These are phyloP conservation scores for Drosophila paramelanica DNA, from an alignment of 2,888 invertebrate species.

Conservation along the genomic window DNA sequence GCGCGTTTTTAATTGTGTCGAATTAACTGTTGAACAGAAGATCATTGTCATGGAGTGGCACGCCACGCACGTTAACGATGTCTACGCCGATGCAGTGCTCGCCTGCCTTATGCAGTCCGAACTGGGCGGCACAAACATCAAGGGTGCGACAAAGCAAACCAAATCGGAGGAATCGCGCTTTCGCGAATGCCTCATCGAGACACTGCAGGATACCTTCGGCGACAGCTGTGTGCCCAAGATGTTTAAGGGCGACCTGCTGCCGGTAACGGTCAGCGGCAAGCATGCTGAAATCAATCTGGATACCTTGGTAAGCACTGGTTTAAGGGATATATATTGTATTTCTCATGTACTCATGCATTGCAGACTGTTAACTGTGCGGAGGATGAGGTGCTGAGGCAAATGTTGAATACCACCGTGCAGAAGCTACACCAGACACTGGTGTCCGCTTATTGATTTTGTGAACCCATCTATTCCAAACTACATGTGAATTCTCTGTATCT, in stretches of 20 bases:
- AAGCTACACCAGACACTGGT: conserved; percentile 94
- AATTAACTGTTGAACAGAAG: conserved; percentile 92
- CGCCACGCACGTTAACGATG: conserved; percentile 97
- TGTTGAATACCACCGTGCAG: conserved; percentile 93
- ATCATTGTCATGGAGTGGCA: conserved; percentile 97
- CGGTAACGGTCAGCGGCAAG: conserved; percentile 93
- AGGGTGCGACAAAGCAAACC: conserved; percentile 87
- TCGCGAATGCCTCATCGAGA: conserved; percentile 88
- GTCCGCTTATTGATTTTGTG: conserved; percentile 71
- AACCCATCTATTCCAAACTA: neutral
- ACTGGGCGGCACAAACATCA: conserved; percentile 88
- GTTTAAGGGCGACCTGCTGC: conserved; percentile 94
- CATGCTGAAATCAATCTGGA: conserved; percentile 94
- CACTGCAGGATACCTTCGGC: conserved; percentile 95
- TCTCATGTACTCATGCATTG: conserved; percentile 43
- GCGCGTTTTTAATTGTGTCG: conserved; percentile 93
- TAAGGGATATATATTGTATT: neutral
- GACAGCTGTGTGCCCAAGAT: conserved; percentile 96
- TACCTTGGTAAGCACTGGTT: conserved; percentile 86
- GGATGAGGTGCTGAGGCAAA: conserved; percentile 93
- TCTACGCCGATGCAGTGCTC: conserved; percentile 98
- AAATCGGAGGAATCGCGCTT: conserved; percentile 96
- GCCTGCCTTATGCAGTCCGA: conserved; percentile 95
- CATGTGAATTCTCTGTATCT: conserved; percentile 31
- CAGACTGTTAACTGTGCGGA: conserved; percentile 92